Evolutionary conservation across 2,888 invertebrate genomes (phyloP), one percentile per base, ranked within the genome.

Genomic region (Acanthosoma haemorrhoidale): DNA sequence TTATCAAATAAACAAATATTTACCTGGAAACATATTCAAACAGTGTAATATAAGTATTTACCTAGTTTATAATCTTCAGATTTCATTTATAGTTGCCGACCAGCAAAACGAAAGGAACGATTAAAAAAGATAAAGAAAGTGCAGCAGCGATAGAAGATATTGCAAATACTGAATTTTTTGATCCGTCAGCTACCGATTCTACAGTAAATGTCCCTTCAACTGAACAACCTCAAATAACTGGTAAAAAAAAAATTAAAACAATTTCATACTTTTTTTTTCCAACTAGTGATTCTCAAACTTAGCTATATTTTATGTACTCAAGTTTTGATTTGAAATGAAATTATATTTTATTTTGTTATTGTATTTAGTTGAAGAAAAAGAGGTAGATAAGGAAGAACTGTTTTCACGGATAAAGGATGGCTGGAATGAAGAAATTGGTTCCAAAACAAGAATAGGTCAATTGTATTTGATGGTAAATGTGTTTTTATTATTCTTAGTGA

Each of bases 391-490:
- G 21, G 67, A 70, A 41, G 59, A 70, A 41, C 67, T 70, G 18
- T 29, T 25, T 11, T 15, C 70, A n/a, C 61, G 59, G 5, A 36
- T 57, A 18, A 66, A 66, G 32, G 41, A 67, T 59, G 95, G 95
- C 0, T 96, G 95, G 94, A 93, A 90, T 67, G 78, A 85, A 8
- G 81, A 85, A 15, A 89, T 89, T 77, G 87, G 89, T 1, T 90
- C 89, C 6, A 88, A 90, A 34, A 84, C 95, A 43, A 92, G 93
- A 4, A 84, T 96, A 32, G 95, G 95, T 0, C 95, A 96, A 81
- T 81, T 96, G 69, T 95, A 94, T 81, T 83, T 96, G 61, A 92
- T 95, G 88, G 90, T 92, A 77, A 82, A 81, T 71, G n/a, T 67
- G 3, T 38, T 21, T 8, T 41, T 6, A n/a, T n/a, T n/a, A n/a